These are phyloP conservation scores for Nemoura dubitans DNA, from an alignment of 2,888 invertebrate species.

Conservation along the genomic window DNA sequence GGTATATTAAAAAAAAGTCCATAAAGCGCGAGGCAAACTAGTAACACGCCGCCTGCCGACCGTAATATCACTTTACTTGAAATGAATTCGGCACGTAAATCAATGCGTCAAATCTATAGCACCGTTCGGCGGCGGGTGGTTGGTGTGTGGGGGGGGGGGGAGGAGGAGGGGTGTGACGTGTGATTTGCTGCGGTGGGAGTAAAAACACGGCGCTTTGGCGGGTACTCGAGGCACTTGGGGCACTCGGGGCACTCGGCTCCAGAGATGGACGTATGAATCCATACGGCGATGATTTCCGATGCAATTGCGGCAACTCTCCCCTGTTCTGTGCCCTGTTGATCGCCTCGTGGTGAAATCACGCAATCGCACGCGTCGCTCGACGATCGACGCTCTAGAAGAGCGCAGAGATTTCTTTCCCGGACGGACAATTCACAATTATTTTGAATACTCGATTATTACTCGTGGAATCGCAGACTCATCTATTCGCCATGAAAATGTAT, in stretches of 20 bases:
- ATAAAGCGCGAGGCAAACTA: neutral
- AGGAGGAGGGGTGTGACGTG: too few relatives aligned
- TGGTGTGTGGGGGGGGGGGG: neutral
- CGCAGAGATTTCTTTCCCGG: neutral
- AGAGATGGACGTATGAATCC: neutral
- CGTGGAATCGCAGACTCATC: neutral
- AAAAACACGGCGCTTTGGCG: neutral
- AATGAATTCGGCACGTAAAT: constrained; percentile 16
- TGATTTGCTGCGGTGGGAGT: neutral
- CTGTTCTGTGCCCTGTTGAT: too few relatives aligned
- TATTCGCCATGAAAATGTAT: neutral
- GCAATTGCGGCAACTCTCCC: too few relatives aligned
- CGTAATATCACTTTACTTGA: neutral
- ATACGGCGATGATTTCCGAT: neutral
- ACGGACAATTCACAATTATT: neutral
- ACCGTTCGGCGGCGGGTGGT: neutral
- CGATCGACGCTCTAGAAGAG: too few relatives aligned
- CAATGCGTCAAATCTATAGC: constrained; percentile 23
- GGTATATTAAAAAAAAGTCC: neutral
- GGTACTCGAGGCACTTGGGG: neutral
- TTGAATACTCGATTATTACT: too few relatives aligned
- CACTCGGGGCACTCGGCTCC: neutral
- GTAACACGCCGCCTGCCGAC: neutral
- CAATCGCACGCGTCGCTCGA: too few relatives aligned
- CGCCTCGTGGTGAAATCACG: too few relatives aligned